Evolutionary conservation across 2,888 invertebrate genomes (phyloP).

Genomic region (Metopia argyrocephala): DNA sequence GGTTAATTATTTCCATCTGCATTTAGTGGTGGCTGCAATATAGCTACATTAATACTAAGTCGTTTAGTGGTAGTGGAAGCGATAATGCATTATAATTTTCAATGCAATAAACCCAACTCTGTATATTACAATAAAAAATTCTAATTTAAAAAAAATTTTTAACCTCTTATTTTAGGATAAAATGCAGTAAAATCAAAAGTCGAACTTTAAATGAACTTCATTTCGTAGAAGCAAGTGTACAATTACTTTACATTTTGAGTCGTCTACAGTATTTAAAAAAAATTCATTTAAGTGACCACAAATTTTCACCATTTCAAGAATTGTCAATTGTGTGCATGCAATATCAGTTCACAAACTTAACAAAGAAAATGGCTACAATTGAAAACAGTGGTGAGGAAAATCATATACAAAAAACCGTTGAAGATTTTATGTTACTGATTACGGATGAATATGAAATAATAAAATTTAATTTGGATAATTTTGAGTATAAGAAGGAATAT

Average conservation of each 20-base stretch:
- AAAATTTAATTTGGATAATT: constrained; percentile 23
- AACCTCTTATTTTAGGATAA: constrained; percentile 16
- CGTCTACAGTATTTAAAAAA: constrained; percentile 67
- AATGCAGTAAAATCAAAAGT: constrained; percentile 43
- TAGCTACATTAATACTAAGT: no score
- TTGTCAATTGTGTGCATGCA: constrained; percentile 67
- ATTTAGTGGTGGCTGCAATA: no score
- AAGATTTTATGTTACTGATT: constrained; percentile 38
- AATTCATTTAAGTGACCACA: background rate
- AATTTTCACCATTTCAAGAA: constrained; percentile 69
- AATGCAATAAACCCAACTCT: no score
- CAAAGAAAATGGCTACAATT: constrained; percentile 33
- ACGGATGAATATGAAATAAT: constrained; percentile 23
- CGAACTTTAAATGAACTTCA: constrained; percentile 45
- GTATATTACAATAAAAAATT: background rate
- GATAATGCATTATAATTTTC: no score
- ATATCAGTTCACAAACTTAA: constrained; percentile 49
- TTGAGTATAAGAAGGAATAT: constrained; percentile 53
- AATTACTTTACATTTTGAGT: constrained; percentile 68
- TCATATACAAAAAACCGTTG: constrained; percentile 44
- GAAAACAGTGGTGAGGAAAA: constrained; percentile 37
- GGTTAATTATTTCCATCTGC: no score
- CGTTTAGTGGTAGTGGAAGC: no score
- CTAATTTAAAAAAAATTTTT: background rate
- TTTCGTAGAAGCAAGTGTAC: constrained; percentile 66